Base-by-base conservation (phyloP, 2,113 vertebrate species). In the Suricata suricatta region DNA sequence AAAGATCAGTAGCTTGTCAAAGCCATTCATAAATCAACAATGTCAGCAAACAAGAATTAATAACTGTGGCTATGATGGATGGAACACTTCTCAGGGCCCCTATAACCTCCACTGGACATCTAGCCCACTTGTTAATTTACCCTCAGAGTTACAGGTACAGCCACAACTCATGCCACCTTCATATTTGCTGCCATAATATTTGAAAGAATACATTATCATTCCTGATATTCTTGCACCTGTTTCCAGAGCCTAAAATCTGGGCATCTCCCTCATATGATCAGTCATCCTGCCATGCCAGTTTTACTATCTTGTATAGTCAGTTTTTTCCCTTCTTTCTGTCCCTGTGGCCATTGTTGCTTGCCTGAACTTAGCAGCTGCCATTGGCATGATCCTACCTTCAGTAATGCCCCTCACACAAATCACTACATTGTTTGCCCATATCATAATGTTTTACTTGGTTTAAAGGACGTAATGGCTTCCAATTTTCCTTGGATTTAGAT, bases 391-490 rank as follows among this genome's bases (percentile, higher is more conserved):
- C 33, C 33, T n/a, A 0, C 21, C 33, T 69, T 85, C 47, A 86
- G 9, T 5, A 14, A 13, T 31, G 10, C 19, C 25, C 31, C 7
- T 60, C 12, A 5, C 1, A 15, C 23, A 79, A n/a, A 13, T 6
- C 1, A 23, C 35, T 11, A 15, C 25, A 0, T 3, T 23, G 5
- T 29, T 0, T 1, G 13, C 15, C 12, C n/a, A 11, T 12, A 17
- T 52, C 19, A 35, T 16, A 71, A 7, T 8, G 16, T 52, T 54
- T 33, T 2, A 17, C 13, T 11, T 4, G 1, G 6, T 66, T 33
- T 54, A 38, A 74, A 76, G 41, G n/a, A 7, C 9, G 9, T 27
- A 8, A 12, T 69, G 89, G 17, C 16, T 33, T 7, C 25, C 11
- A 47, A 0, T n/a, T 44, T 76, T 31, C 41, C 29, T 57, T 16